A percentile compares a stretch with the other conserved stretches of the same genome.
These are phyloP conservation scores for Ramphastos sulfuratus DNA, from an alignment of 2,113 vertebrate species.

Conservation along the genomic window DNA sequence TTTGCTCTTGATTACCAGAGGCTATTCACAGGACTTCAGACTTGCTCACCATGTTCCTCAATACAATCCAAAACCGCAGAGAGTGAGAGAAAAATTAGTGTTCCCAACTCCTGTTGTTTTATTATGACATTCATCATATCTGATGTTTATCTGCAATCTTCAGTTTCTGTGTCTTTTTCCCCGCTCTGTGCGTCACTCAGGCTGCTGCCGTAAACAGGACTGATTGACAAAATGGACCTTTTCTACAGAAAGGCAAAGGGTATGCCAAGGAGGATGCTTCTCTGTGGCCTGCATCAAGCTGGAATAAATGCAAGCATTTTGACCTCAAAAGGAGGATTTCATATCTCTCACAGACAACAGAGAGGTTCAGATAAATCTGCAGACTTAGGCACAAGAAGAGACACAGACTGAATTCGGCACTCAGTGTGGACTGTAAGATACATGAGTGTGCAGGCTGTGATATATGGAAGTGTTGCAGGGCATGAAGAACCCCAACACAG, in stretches of 20 bases:
- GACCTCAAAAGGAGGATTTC: constrained; percentile 9
- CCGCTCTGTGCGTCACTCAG: background rate
- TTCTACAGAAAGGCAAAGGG: background rate
- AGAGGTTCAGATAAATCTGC: background rate
- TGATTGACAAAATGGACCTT: background rate
- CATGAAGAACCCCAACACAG: background rate
- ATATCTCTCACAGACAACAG: background rate
- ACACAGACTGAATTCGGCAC: background rate
- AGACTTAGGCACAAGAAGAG: background rate
- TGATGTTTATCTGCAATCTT: background rate
- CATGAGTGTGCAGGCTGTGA: background rate
- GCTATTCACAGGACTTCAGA: background rate
- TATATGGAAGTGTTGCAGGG: background rate
- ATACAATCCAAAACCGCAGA: background rate
- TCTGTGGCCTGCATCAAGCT: background rate
- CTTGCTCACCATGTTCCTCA: background rate
- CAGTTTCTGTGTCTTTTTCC: background rate
- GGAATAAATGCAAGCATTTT: background rate
- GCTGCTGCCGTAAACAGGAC: background rate
- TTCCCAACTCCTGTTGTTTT: background rate
- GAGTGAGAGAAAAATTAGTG: background rate
- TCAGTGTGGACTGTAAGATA: background rate
- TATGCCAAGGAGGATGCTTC: background rate
- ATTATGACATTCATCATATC: background rate
- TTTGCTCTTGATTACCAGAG: constrained; percentile 28